Evolutionary conservation across 2,113 vertebrate species (phyloP), one percentile per base, ranked within the genome.

Genomic region (Hystrix cristata): DNA sequence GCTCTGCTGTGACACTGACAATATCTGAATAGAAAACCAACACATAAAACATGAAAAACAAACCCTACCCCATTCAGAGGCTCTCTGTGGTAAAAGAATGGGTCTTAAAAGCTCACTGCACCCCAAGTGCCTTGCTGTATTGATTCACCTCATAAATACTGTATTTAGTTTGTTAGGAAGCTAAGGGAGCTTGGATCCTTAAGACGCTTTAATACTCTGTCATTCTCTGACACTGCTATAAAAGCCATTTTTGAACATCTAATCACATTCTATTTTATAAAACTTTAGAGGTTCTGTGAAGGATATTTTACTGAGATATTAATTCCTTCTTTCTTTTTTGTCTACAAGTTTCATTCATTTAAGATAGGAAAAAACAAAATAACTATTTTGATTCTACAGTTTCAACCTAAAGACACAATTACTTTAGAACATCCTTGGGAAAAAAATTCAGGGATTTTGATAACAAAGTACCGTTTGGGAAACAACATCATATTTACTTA

Each of bases 81-180:
- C 71, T 96, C 65, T 95, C 92, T 94, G 67, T 62, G 96, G 31
- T 60, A 94, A 96, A 81, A 98, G 62, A 94, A 94, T 29, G 95
- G 90, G 93, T 98, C 97, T 97, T 98, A 97, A 98, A 98, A 98
- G 97, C 97, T 96, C 81, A 84, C 91, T 95, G 78, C 65, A 96
- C 74, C 87, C 94, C 78, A 95, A 92, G 57, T 93, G 98, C 97
- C 90, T 97, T 87, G 97, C 69, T 84, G 94, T 97, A 98, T 97
- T 96, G 98, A 98, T 97, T 95, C 65, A 95, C 82, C 97, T 98
- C 96, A 98, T 98, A 98, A 98, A 98, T 92, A 98, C 88, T 96
- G 60, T 38, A 98, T 98, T 95, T 93, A 95, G 60, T 96, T 98
- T 98, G 76, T 97, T 94, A 95, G 91, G 97, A 98, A 98, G 97